These are phyloP conservation scores for Cotesia vestalis DNA, from an alignment of 1,140 invertebrate species.

Conservation along the genomic window DNA sequence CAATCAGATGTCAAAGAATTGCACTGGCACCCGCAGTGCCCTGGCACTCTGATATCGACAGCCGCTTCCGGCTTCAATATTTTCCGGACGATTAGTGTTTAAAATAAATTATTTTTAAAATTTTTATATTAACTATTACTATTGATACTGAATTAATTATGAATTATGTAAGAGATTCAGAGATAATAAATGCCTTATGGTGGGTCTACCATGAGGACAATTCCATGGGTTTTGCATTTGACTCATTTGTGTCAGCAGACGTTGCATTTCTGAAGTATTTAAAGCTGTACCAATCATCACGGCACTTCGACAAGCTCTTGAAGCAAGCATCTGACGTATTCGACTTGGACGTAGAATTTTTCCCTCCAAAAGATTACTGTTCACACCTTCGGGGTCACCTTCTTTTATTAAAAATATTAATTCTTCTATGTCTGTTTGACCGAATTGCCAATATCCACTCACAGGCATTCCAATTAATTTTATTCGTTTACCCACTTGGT, in stretches of 20 bases:
- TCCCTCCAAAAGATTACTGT: slow-evolving; percentile 38
- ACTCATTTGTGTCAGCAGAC: slow-evolving; percentile 85
- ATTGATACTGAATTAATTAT: slow-evolving; percentile 34
- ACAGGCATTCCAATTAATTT: slow-evolving; percentile 86
- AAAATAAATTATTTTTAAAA: slow-evolving; percentile 51
- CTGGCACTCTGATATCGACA: slow-evolving; percentile 93
- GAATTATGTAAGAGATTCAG: slow-evolving; percentile 65
- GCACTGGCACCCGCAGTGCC: slow-evolving; percentile 97
- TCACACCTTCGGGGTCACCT: slow-evolving; percentile 63
- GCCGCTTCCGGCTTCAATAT: slow-evolving; percentile 95
- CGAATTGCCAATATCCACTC: slow-evolving; percentile 88
- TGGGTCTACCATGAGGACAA: slow-evolving; percentile 72
- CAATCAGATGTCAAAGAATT: slow-evolving; percentile 98
- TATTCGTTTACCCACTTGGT: slow-evolving; percentile 77
- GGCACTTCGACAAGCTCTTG: slow-evolving; percentile 93
- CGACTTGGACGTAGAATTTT: slow-evolving; percentile 78
- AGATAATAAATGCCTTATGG: slow-evolving; percentile 91
- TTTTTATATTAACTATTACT: not conserved
- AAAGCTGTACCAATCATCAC: slow-evolving; percentile 95
- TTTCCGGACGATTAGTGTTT: slow-evolving; percentile 98
- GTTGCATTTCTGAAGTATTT: slow-evolving; percentile 80
- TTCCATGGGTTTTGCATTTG: slow-evolving; percentile 89
- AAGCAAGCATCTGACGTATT: slow-evolving; percentile 90
- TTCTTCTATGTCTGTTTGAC: slow-evolving; percentile 90
- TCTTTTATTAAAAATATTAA: slow-evolving; percentile 83